phyloP scores from a whole-genome alignment of 2,797 vertebrate species.

The Leuciscus waleckii region DNA sequence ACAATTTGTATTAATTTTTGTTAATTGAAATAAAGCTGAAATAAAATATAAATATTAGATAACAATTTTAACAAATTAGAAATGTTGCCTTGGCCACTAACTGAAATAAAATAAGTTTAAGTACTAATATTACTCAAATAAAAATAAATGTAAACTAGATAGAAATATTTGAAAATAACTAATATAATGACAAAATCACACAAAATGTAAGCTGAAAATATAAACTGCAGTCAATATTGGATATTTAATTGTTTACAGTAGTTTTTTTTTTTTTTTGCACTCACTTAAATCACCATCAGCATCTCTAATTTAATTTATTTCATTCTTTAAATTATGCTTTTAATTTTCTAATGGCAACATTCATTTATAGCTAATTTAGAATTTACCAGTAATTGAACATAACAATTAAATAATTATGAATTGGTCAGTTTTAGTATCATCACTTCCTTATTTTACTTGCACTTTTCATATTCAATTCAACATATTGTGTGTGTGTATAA shows the following conservation, averaged over 20 bases:
- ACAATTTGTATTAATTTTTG: accelerated
- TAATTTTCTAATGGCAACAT: background rate
- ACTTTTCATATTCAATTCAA: background rate
- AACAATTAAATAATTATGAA: background rate
- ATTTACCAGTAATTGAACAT: background rate
- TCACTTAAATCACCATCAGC: background rate
- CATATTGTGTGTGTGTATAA: background rate
- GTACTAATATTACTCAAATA: background rate
- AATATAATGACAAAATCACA: background rate
- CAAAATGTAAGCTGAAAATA: background rate
- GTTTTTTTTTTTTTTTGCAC: background rate
- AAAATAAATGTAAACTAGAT: background rate
- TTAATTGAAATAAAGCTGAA: background rate
- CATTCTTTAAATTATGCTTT: background rate
- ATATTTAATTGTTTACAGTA: background rate
- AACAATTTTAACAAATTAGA: background rate
- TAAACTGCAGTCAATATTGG: background rate
- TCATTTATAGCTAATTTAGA: background rate
- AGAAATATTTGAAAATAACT: background rate
- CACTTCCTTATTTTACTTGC: background rate
- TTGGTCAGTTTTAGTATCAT: background rate
- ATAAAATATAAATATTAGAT: no score
- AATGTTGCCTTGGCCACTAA: background rate
- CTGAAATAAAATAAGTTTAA: background rate
- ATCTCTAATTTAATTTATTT: no score